Conservation (phyloP, 2,113 vertebrate genomes). For the Nansenia antarctica region DNA sequence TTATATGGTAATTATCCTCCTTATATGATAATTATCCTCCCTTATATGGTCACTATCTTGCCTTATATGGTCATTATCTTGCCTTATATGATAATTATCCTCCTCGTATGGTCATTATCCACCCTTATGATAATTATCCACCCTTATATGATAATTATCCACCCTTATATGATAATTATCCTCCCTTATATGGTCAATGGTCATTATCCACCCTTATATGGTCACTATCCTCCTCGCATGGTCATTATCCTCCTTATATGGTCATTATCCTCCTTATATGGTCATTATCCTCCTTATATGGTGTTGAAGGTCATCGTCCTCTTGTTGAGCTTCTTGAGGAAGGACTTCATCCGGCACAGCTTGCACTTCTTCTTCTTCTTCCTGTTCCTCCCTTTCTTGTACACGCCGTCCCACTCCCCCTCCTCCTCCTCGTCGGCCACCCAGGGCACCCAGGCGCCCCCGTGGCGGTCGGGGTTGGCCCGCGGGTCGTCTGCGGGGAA, state of each 20-base stretch:
- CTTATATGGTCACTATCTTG: too few relatives aligned
- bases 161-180: too few relatives aligned
- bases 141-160: too few relatives aligned
- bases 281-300: slow-evolving; percentile 70
- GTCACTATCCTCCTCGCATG: too few relatives aligned
- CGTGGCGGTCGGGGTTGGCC: slow-evolving; percentile 82
- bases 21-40: not conserved
- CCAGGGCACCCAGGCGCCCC: slow-evolving; percentile 91
- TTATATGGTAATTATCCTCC: too few relatives aligned
- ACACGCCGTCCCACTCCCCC: slow-evolving; percentile 61
- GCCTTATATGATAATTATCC: too few relatives aligned
- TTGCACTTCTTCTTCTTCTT: slow-evolving; percentile 81
- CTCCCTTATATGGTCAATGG: too few relatives aligned
- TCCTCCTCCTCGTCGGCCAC: slow-evolving; percentile 76
- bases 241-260: too few relatives aligned
- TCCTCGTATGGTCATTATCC: too few relatives aligned
- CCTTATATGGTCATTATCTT: too few relatives aligned
- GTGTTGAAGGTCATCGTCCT: slow-evolving; percentile 88
- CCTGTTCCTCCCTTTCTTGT: slow-evolving; percentile 72
- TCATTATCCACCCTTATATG: too few relatives aligned
- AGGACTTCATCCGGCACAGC: slow-evolving; percentile 85
- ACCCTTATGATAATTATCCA: too few relatives aligned
- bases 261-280: not conserved
- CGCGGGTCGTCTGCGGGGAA: slow-evolving; percentile 90
- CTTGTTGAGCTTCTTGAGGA: slow-evolving; percentile 90